These are phyloP conservation scores for Periophthalmus modestus DNA, from an alignment of 2,113 vertebrate genomes.

Conservation along the genomic window DNA sequence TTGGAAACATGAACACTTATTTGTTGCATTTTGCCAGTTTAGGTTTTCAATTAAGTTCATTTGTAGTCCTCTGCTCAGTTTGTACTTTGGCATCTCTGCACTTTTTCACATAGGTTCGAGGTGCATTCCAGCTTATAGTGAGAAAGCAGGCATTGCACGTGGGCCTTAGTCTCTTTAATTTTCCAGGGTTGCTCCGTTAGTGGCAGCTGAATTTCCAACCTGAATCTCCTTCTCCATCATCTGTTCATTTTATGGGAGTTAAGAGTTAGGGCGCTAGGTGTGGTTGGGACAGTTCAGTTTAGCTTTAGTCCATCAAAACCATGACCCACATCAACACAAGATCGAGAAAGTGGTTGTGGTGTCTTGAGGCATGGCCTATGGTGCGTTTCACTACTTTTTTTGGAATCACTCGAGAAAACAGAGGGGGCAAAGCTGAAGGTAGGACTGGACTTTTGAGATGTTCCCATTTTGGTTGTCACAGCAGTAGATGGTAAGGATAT, in stretches of 20 bases:
- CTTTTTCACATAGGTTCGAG: constrained; percentile 66
- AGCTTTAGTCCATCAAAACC: not conserved
- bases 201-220: not conserved
- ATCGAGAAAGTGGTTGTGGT: constrained; percentile 38
- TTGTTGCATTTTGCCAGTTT: not conserved
- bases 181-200: constrained; percentile 15
- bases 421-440: constrained; percentile 40
- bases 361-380: constrained; percentile 24
- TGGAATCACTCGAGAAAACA: constrained; percentile 10
- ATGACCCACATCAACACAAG: constrained; percentile 43
- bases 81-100: constrained; percentile 22
- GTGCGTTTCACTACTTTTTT: constrained; percentile 38
- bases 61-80: constrained; percentile 15
- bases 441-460: constrained; percentile 15
- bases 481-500: not conserved
- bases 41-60: constrained; percentile 1
- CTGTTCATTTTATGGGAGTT: constrained; percentile 9
- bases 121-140: constrained; percentile 55
- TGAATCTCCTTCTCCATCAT: constrained; percentile 11
- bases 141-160: constrained; percentile 33
- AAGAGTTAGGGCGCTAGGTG: not conserved
- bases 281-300: constrained; percentile 4
- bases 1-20: no score
- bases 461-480: not conserved
- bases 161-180: constrained; percentile 28